Conservation (phyloP, 2,888 invertebrate species). For the Steromphala cineraria region DNA sequence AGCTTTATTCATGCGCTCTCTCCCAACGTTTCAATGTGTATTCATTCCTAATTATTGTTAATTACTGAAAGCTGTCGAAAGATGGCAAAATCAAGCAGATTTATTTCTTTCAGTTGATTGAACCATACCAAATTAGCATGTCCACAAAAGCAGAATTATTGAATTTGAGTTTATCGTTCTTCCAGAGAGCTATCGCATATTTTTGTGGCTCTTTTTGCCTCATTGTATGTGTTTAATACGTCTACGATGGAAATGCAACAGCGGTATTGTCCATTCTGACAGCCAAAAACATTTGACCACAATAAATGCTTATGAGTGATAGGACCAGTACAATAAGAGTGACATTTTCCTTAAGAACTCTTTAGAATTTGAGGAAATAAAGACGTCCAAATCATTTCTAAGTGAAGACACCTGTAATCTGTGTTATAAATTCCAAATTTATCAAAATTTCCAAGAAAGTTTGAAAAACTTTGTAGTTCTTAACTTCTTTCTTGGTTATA, state of each 20-base stretch:
- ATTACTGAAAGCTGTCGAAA: slow-evolving; percentile 12
- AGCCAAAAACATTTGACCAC: background rate
- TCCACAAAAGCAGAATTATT: background rate
- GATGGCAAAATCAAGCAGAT: slow-evolving; percentile 19
- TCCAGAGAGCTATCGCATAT: background rate
- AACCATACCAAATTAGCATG: slow-evolving; percentile 2
- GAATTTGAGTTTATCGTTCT: background rate
- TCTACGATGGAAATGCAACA: slow-evolving; percentile 6
- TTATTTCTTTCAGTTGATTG: slow-evolving; percentile 1
- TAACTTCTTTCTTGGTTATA: too few relatives aligned
- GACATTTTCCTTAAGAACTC: too few relatives aligned
- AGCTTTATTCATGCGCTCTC: background rate
- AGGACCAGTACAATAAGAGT: too few relatives aligned
- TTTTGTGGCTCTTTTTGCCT: background rate
- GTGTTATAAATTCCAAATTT: too few relatives aligned
- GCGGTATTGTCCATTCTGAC: background rate
- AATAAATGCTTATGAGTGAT: too few relatives aligned
- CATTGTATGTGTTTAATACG: background rate
- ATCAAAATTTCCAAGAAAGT: too few relatives aligned
- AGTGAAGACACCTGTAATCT: too few relatives aligned
- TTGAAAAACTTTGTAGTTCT: too few relatives aligned
- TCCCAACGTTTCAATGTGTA: background rate
- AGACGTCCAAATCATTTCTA: too few relatives aligned
- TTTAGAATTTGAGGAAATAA: too few relatives aligned
- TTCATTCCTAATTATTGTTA: slow-evolving; percentile 1